Evolutionary conservation across 2,113 vertebrate species (phyloP), one percentile per base, ranked within the genome.

Genomic region (Engystomops pustulosus): DNA sequence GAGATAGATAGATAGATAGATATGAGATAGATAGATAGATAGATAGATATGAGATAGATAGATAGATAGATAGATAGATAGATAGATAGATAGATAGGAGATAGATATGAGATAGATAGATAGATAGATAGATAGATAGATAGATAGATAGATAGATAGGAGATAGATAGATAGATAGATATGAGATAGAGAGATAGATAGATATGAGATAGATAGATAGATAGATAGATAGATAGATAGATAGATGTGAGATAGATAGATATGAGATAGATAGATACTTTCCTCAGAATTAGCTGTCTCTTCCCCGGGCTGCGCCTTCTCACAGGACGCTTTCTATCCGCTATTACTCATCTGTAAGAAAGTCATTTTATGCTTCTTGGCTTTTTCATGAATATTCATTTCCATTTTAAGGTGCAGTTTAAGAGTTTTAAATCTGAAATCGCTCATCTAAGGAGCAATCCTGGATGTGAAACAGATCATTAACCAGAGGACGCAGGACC

Each of bases 401-500:
- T 34, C 12, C 74, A 77, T 38, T 76, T 36, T 34, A 77, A 36
- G 74, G 18, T 34, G 47, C 36, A 77, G 74, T 55, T 77, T 53
- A 77, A 77, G 51, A 58, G 74, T 77, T 77, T 77, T 77, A 77
- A 36, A 77, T 55, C 30, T 77, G 51, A 77, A 77, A 36, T 77
- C 32, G 25, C 38, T 77, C 74, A 58, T 30, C 74, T 77, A 55
- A 58, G 34, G 34, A 77, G 74, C 36, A 77, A 77, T 77, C 74
- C 49, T 77, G 51, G 74, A 53, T 58, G 74, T 77, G 51, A 77
- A 58, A 58, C 74, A 77, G 30, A 77, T 36, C 74, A 77, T 77
- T 77, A 77, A 77, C 6, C 74, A 58, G 36, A 77, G 74, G 74
- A 77, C 74, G 38, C 49, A 15, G 12, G 74, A 36, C 74, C 74